Evolutionary conservation across 2,797 vertebrate species (phyloP), one percentile per base, ranked within the genome.

Genomic region (Naso thynnoides): DNA sequence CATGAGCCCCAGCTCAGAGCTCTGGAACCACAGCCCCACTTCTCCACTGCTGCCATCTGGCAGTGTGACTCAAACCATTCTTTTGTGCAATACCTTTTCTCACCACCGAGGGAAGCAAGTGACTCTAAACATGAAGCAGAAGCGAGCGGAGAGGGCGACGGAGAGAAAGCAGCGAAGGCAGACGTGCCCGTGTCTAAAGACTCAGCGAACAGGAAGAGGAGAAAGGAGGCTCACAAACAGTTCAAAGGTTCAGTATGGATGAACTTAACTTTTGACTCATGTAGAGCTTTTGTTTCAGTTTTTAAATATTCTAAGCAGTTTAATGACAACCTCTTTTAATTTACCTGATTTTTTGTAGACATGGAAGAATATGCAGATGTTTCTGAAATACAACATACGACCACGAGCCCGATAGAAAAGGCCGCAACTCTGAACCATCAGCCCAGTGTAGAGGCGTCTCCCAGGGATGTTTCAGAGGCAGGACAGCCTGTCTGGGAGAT

Each of bases 81-180:
- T 3, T 98, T 97, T 65, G 93, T 96, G 85, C 97, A 98, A 77
- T 94, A 96, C 83, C 93, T 99, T 31, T 95, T 91, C 66, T 95
- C 94, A 0, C 95, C 95, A 0, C 90, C 86, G 52, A 94, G 93
- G 57, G 93, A 92, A 0, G 89, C 89, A 3, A 95, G 95, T 1
- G 96, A 95, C 63, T 96, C 95, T 0, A 96, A 96, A 29, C 84
- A 62, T 0, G 95, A 96, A n/a, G 87, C 91, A 1, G 87, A 88
- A 2, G 85, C 19, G 24, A 88, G 88, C 63, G 75, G 63, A 2
- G 61, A 78, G 3, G 27, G 26, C 0, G 57, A 85, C 9, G 64
- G 27, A 50, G 78, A 78, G 42, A 58, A 0, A 0, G 56, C 31
- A 0, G 41, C 18, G 0, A 80, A 61, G 36, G 56, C 59, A 21